phyloP scores from a whole-genome alignment of 2,797 vertebrate species.

The Propithecus perrieri region DNA sequence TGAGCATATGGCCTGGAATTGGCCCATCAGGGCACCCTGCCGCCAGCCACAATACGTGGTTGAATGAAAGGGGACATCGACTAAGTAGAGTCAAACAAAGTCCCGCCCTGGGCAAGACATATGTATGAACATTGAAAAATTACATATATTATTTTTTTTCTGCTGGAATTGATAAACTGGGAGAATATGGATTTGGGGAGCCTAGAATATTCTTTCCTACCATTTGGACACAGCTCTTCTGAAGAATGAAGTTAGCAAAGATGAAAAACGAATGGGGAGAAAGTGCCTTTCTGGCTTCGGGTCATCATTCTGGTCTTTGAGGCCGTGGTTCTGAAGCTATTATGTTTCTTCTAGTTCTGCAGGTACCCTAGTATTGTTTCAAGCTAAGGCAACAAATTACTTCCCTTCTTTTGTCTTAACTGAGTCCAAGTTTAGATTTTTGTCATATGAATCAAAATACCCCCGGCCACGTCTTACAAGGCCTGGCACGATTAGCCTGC shows the following conservation, averaged over 20 bases:
- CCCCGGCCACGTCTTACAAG: not conserved
- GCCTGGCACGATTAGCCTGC: fast-evolving
- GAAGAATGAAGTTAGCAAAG: not conserved
- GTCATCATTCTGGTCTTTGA: not conserved
- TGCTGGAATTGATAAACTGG: not conserved
- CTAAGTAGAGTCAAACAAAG: not conserved
- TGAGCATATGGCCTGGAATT: not conserved
- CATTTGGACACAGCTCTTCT: not conserved
- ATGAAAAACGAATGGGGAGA: not conserved
- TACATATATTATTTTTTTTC: not conserved
- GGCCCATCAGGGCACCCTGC: not conserved
- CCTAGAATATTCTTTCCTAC: not conserved
- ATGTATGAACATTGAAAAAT: not conserved
- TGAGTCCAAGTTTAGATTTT: not conserved
- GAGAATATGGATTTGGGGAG: not conserved
- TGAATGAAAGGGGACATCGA: not conserved
- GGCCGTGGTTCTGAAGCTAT: not conserved
- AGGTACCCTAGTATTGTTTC: not conserved
- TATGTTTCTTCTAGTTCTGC: not conserved
- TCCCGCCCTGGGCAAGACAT: not conserved
- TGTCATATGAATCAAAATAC: not conserved
- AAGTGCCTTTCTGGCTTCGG: not conserved
- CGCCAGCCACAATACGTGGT: not conserved
- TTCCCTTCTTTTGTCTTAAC: not conserved
- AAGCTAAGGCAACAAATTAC: not conserved